phyloP scores from a whole-genome alignment of 2,797 vertebrate genomes.

The Cynodonichthys magdalenae region DNA sequence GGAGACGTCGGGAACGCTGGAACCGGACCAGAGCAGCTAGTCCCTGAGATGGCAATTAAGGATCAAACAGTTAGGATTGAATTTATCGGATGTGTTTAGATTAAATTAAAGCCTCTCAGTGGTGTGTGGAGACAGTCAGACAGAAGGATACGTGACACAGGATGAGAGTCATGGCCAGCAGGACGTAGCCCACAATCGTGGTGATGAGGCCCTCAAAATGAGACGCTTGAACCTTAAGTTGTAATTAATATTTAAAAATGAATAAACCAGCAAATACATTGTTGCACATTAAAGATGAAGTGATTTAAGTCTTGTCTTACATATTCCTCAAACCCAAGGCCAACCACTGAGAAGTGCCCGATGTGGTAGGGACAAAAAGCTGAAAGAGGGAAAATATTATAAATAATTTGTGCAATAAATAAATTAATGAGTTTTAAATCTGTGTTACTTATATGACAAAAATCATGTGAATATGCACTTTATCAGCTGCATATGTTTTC shows the following conservation, averaged over 20 bases:
- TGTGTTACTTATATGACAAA: not conserved
- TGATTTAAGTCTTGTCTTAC: constrained; percentile 82
- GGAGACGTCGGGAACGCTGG: constrained; percentile 93
- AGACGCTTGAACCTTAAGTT: constrained; percentile 90
- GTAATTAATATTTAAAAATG: not conserved
- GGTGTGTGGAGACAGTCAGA: not conserved
- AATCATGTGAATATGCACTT: not conserved
- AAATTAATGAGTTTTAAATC: not conserved
- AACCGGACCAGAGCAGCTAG: constrained; percentile 96
- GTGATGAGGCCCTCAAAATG: constrained; percentile 99
- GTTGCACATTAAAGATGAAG: not conserved
- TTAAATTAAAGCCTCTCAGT: too few species aligned
- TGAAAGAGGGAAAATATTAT: constrained; percentile 51
- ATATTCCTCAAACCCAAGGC: constrained; percentile 95
- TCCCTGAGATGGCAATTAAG: constrained; percentile 87
- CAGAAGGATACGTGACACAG: constrained; percentile 97
- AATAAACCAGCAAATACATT: not conserved
- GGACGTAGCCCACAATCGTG: constrained; percentile 96
- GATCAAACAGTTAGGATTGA: constrained; percentile 54
- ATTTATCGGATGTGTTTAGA: too few species aligned
- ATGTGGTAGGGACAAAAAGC: constrained; percentile 99
- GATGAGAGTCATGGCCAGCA: constrained; percentile 95
- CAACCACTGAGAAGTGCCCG: constrained; percentile 97
- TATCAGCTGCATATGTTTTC: not conserved
- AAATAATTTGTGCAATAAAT: too few species aligned